Percentiles rank a stretch among this genome's conserved stretches.
phyloP scores from a whole-genome alignment of 2,113 vertebrate species.

The Macquaria australasica region DNA sequence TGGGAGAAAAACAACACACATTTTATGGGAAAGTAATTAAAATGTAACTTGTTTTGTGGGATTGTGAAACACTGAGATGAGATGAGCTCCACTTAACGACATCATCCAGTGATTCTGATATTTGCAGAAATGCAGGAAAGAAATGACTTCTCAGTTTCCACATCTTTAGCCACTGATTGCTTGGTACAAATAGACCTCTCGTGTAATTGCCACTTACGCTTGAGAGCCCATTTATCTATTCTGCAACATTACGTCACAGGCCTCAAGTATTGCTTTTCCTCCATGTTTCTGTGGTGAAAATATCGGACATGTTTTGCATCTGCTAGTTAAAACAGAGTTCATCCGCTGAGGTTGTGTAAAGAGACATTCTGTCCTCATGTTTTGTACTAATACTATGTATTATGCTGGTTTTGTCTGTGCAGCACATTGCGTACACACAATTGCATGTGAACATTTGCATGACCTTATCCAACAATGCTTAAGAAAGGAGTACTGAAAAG shows the following conservation, averaged over 20 bases:
- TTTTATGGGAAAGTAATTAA: slow-evolving; percentile 29
- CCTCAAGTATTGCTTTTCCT: slow-evolving; percentile 23
- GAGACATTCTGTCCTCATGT: not conserved
- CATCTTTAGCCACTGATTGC: slow-evolving; percentile 58
- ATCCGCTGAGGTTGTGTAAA: not conserved
- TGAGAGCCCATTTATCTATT: slow-evolving; percentile 66
- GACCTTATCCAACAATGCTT: slow-evolving; percentile 5
- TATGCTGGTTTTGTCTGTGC: not conserved
- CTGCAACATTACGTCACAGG: slow-evolving; percentile 50
- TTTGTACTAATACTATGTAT: not conserved
- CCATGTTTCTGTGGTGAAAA: slow-evolving; percentile 21
- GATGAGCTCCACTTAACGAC: slow-evolving; percentile 36
- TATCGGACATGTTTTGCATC: not conserved
- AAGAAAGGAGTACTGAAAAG: not conserved
- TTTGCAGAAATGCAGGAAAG: slow-evolving; percentile 30
- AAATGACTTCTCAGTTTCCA: slow-evolving; percentile 39
- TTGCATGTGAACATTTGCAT: not conserved
- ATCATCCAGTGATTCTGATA: slow-evolving; percentile 22
- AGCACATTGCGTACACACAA: not conserved
- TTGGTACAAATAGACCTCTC: slow-evolving; percentile 58
- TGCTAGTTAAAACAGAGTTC: slow-evolving; percentile 2
- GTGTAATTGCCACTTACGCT: slow-evolving; percentile 72
- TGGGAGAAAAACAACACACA: not conserved
- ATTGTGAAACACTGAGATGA: slow-evolving; percentile 10
- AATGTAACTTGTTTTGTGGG: not conserved